Conservation (phyloP, 2,888 invertebrate species). For the Villa cingulata region DNA sequence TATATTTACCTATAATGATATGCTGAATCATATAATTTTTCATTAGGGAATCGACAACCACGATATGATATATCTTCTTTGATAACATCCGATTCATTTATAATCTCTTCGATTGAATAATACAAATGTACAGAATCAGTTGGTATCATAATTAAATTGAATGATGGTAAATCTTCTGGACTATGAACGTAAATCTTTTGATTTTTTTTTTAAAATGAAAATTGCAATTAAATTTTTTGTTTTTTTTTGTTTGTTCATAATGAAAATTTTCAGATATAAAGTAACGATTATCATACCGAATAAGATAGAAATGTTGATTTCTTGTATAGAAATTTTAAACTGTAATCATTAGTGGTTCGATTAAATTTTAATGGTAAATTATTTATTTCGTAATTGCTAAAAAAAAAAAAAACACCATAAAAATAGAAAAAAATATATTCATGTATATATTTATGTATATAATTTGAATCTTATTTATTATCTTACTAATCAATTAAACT, state of each 20-base stretch:
- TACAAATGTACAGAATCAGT: constrained; percentile 15
- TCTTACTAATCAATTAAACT: constrained; percentile 25
- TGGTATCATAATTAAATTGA: constrained; percentile 16
- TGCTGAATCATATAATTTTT: constrained; percentile 13
- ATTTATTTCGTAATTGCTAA: constrained; percentile 15
- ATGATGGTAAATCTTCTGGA: constrained; percentile 27
- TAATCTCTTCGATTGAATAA: constrained; percentile 24
- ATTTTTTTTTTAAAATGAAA: too few species aligned
- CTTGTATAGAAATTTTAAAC: constrained; percentile 16
- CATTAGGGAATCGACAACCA: constrained; percentile 25
- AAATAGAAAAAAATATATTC: too few species aligned
- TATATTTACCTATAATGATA: constrained; percentile 13
- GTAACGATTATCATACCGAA: constrained; percentile 15
- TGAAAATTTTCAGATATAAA: background rate
- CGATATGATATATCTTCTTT: constrained; percentile 17
- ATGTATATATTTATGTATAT: background rate
- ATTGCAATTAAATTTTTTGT: too few species aligned
- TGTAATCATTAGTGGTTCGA: constrained; percentile 16
- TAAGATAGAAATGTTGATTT: constrained; percentile 18
- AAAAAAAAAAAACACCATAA: background rate
- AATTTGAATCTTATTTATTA: constrained; percentile 2
- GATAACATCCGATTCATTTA: constrained; percentile 21
- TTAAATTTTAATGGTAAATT: constrained; percentile 21
- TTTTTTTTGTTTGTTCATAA: too few species aligned
- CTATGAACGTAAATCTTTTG: constrained; percentile 26